A percentile compares a stretch with the other conserved stretches of the same genome.
Evolutionary conservation across 2,113 vertebrate genomes (phyloP).

Genomic region (Neolamprologus sp.): DNA sequence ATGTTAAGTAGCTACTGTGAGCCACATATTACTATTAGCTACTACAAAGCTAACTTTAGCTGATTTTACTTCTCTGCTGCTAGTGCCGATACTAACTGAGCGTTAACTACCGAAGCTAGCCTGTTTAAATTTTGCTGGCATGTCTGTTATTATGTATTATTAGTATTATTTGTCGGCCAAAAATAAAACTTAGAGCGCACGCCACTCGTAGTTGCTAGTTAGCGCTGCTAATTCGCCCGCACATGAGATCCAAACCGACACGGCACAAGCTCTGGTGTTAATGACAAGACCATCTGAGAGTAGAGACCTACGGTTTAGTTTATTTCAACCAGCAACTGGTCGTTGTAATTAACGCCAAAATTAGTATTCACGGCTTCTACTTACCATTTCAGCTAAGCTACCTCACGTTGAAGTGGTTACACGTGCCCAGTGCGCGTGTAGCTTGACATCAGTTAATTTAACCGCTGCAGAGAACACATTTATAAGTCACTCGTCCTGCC

Average conservation of each 20-base stretch:
- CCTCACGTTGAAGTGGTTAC: background rate
- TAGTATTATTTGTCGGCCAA: background rate
- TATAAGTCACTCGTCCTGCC: background rate
- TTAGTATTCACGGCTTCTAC: background rate
- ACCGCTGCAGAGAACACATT: background rate
- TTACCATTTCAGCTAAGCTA: background rate
- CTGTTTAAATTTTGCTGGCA: no score
- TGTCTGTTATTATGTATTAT: background rate
- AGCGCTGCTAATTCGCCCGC: constrained; percentile 14
- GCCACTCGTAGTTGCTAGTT: background rate
- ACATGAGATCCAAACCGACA: background rate
- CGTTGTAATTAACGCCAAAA: background rate
- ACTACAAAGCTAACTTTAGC: background rate
- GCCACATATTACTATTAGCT: background rate
- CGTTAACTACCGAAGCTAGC: background rate
- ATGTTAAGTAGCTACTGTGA: background rate
- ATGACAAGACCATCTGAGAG: background rate
- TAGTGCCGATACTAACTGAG: background rate
- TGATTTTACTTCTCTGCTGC: background rate
- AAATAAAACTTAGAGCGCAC: background rate
- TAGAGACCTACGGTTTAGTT: background rate
- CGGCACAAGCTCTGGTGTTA: background rate
- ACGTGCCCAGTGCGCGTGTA: constrained; percentile 11
- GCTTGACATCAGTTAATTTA: background rate
- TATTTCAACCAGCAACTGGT: background rate